A percentile compares a stretch with the other conserved stretches of the same genome.
Conservation (phyloP, 2,797 vertebrate genomes). For the Anguilla obscura region DNA sequence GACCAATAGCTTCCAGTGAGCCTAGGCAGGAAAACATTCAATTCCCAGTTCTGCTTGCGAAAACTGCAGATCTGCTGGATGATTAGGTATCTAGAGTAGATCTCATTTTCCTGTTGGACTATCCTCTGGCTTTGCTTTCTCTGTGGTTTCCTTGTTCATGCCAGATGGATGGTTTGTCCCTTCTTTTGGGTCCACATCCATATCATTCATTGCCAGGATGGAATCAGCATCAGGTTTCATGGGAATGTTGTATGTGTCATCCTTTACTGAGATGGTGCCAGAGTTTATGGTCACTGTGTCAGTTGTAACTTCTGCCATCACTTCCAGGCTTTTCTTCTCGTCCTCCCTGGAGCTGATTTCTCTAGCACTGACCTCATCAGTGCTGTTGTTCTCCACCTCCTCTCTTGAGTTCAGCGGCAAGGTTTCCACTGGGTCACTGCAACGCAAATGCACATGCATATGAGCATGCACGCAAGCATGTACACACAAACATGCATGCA, state of each 20-base stretch:
- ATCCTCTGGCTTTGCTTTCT: not conserved
- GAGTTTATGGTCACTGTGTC: not conserved
- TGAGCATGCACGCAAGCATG: not conserved
- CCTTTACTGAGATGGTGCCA: not conserved
- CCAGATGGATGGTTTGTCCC: not conserved
- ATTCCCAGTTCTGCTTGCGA: not conserved
- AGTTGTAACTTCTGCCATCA: conserved; percentile 29
- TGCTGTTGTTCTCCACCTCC: not conserved
- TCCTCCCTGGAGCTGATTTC: not conserved
- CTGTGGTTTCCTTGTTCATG: not conserved
- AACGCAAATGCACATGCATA: not conserved
- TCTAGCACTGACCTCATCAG: not conserved
- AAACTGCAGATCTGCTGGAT: not conserved
- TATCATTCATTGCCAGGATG: not conserved
- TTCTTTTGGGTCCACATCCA: not conserved
- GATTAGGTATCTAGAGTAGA: not conserved
- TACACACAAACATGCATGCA: conserved; percentile 4
- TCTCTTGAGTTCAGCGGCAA: not conserved
- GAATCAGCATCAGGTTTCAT: not conserved
- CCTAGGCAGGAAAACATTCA: too few species aligned
- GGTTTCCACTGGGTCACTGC: not conserved
- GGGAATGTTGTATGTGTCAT: not conserved
- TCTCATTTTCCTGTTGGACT: not conserved
- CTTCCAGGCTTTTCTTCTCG: conserved; percentile 20
- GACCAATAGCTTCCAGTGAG: too few species aligned